Conservation (phyloP, 2,113 vertebrate genomes). For the Geococcyx californianus region DNA sequence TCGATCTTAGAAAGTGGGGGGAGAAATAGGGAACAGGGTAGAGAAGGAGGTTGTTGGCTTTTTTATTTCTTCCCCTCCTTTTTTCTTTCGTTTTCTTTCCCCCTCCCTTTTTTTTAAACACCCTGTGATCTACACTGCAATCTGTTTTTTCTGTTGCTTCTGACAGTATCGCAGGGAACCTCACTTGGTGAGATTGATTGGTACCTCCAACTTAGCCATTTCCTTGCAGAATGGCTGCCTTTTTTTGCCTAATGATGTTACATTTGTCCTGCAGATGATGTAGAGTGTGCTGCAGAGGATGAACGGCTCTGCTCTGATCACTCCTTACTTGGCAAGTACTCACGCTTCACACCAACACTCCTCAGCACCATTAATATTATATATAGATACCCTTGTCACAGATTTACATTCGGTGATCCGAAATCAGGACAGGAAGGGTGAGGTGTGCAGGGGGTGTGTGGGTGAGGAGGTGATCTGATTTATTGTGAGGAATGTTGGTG, state of each 20-base stretch:
- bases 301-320: slow-evolving; percentile 83
- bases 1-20: slow-evolving; percentile 14
- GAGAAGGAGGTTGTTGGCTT: neutral
- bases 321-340: slow-evolving; percentile 90
- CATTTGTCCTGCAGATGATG: slow-evolving; percentile 92
- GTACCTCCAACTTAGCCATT: slow-evolving; percentile 85
- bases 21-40: neutral
- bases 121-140: slow-evolving; percentile 65
- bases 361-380: slow-evolving; percentile 95
- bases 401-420: slow-evolving; percentile 90
- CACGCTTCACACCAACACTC: slow-evolving; percentile 81
- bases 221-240: slow-evolving; percentile 87
- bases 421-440: slow-evolving; percentile 82
- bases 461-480: slow-evolving; percentile 80
- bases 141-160: slow-evolving; percentile 77
- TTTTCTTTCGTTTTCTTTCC: neutral
- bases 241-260: slow-evolving; percentile 90
- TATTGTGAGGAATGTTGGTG: slow-evolving; percentile 85
- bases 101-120: neutral
- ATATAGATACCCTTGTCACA: slow-evolving; percentile 98
- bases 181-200: slow-evolving; percentile 87
- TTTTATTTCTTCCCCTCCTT: neutral
- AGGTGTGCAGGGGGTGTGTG: slow-evolving; percentile 36
- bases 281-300: slow-evolving; percentile 74
- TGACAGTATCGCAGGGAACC: slow-evolving; percentile 85